Evolutionary conservation across 2,113 vertebrate genomes (phyloP), one percentile per base, ranked within the genome.

Genomic region (Elephantulus edwardii): DNA sequence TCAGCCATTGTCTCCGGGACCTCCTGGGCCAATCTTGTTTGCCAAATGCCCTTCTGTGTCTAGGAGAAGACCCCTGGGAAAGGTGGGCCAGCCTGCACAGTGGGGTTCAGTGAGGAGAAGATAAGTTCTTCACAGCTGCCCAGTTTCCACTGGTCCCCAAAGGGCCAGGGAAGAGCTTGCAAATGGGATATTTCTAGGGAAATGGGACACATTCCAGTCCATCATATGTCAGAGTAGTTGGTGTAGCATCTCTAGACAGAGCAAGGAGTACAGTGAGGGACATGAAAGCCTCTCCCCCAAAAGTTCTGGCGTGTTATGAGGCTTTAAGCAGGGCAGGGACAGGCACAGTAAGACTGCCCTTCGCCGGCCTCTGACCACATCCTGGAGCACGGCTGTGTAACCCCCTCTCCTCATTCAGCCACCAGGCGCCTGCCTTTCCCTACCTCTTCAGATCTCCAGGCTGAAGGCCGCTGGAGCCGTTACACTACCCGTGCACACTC

Each of bases 401-500:
- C 17, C 44, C n/a, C n/a, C 60, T 70, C 58, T 30, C 17, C 2
- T 17, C 26, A 0, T 1, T 1, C 19, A 26, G 2, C 30, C 16
- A 6, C 54, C 33, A 28, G 7, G n/a, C 22, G 66, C n/a, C 8
- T n/a, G 4, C 42, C 35, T 48, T 38, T 38, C 17, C 22, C 0
- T 17, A 5, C 5, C 75, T 74, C 38, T 84, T 72, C 62, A 52
- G 19, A 28, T 68, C 84, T 91, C 77, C 35, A 50, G 52, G 64
- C 64, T 72, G 74, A 96, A 86, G 78, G 42, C 83, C 16, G 4
- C 28, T 12, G 44, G n/a, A 38, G 66, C 58, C 86, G 70, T 56
- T 19, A 72, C 88, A 56, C 87, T 38, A n/a, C 30, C 38, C 0
- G 0, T 8, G 16, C 2, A 38, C 14, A 46, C 22, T 26, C 20